Base-by-base conservation (phyloP, 2,888 invertebrate species). In the Heliconius charithonia region DNA sequence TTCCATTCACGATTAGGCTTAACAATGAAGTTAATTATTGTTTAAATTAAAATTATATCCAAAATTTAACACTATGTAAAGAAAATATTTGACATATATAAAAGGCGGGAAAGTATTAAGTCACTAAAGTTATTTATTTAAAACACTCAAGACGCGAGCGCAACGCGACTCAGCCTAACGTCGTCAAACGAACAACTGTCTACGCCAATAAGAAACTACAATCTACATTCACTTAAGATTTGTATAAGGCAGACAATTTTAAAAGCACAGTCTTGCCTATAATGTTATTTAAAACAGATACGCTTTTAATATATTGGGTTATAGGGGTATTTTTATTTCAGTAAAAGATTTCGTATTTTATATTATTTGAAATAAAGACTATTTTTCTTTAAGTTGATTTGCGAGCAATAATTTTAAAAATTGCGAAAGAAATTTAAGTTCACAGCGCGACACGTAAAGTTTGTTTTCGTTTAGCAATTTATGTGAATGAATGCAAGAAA, bases 201-300 rank as follows among this genome's bases (percentile, higher is more conserved):
- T 86, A 80, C 76, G 81, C 91, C 91, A 91, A 90, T 91, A 87
- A 86, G 83, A 84, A 85, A 82, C 85, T 87, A 89, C 92, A 84
- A 85, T 82, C 85, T 87, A 89, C 92, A 89, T 92, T 93, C 93
- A 91, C 92, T 87, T 81, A 87, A 89, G 89, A 87, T 86, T 85
- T 85, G 75, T 88, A 89, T 87, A 86, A 92, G 79, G 84, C 91
- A 86, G 87, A 87, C 86, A 85, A 90, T 87, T 92, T 89, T 79
- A 86, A 89, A 88, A 86, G 87, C 56, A 74, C 25, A 22, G 41
- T 9, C 22, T 66, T 51, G 66, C 13, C 67, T 74, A n/a, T 45
- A 41, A 51, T 19, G 3, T 37, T 16, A 51, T 22, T 29, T 25
- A n/a, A 59, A 19, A 66, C 4, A 37, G 29, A 7, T 51, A 3